phyloP scores from a whole-genome alignment of 2,797 vertebrate species.

The Phyllotis vaccarum region DNA sequence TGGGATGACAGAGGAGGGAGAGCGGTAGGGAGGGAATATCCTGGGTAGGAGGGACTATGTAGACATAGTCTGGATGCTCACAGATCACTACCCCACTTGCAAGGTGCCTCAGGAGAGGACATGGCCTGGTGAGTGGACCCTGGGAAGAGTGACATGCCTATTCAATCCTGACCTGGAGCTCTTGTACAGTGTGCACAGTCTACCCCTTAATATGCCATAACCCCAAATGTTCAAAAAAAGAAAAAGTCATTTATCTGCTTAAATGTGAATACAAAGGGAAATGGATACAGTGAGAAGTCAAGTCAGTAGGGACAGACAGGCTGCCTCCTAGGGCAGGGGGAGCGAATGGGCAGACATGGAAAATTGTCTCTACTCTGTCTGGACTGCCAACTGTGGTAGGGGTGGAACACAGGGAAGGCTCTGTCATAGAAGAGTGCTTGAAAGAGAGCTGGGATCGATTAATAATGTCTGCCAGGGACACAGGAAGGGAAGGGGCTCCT shows the following conservation, averaged over 20 bases:
- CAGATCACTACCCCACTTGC: rapidly evolving
- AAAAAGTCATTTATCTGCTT: background rate
- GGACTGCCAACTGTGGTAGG: background rate
- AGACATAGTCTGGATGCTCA: no score
- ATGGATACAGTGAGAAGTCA: background rate
- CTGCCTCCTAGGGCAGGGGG: background rate
- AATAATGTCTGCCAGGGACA: background rate
- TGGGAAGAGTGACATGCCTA: rapidly evolving
- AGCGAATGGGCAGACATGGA: no score
- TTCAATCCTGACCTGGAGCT: background rate
- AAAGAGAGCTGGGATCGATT: background rate
- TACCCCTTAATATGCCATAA: no score
- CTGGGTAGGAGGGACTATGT: no score
- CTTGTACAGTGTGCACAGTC: background rate
- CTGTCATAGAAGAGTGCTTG: background rate
- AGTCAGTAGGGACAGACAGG: background rate
- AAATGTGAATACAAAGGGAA: background rate
- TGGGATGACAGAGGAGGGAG: background rate
- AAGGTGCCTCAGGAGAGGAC: background rate
- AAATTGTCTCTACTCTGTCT: rapidly evolving
- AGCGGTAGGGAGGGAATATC: rapidly evolving
- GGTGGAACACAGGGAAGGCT: background rate
- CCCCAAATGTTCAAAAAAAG: background rate
- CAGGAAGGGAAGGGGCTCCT: background rate
- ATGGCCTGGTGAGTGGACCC: rapidly evolving